A percentile compares a stretch with the other conserved stretches of the same genome.
Evolutionary conservation across 2,888 invertebrate genomes (phyloP).

Genomic region (Odontomyia ornata): DNA sequence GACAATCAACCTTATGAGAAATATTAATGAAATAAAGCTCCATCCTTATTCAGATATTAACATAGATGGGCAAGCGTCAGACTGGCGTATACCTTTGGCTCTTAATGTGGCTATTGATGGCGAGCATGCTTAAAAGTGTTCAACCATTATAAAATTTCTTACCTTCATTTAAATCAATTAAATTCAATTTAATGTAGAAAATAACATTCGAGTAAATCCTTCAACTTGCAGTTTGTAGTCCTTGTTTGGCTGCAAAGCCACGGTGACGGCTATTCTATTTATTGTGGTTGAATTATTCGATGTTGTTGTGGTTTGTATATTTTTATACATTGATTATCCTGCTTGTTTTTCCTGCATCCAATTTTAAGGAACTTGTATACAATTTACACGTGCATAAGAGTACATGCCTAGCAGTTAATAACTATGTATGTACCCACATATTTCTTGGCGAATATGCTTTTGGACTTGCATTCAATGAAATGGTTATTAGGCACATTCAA

Average conservation of each 20-base stretch:
- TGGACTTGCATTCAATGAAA: neutral
- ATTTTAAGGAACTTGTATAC: too few relatives aligned
- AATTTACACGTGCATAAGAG: neutral
- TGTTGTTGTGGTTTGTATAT: neutral
- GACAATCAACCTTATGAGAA: too few relatives aligned
- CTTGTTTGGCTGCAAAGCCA: neutral
- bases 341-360: neutral
- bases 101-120: too few relatives aligned
- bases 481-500: slow-evolving; percentile 25
- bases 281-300: neutral
- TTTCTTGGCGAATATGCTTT: neutral
- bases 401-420: neutral
- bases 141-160: too few relatives aligned
- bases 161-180: too few relatives aligned
- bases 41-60: too few relatives aligned
- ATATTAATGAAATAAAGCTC: too few relatives aligned
- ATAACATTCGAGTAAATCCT: slow-evolving; percentile 17
- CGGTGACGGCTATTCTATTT: neutral
- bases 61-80: too few relatives aligned
- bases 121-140: too few relatives aligned
- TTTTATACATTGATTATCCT: neutral
- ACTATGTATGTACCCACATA: neutral
- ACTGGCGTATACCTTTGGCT: too few relatives aligned
- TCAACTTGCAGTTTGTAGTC: slow-evolving; percentile 35
- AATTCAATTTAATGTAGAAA: neutral